A percentile compares a stretch with the other conserved stretches of the same genome.
These are phyloP conservation scores for Bellardia pandia DNA, from an alignment of 2,888 invertebrate genomes.

Conservation along the genomic window DNA sequence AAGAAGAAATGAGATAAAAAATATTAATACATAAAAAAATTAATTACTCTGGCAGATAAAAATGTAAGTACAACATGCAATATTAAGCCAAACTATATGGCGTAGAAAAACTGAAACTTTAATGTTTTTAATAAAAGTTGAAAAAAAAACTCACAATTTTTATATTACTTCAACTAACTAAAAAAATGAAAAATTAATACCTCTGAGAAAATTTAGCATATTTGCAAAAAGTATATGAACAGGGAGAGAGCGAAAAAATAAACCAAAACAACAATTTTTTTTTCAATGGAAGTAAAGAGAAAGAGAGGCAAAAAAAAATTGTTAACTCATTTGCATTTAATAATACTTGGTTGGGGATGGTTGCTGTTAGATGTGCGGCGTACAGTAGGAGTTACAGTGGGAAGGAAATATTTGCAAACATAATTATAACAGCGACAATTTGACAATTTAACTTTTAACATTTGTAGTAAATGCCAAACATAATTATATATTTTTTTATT, in stretches of 20 bases:
- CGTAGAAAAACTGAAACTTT: neutral
- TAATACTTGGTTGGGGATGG: conserved; percentile 41
- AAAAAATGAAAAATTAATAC: conserved; percentile 66
- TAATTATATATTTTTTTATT: too few species aligned
- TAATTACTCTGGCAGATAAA: neutral
- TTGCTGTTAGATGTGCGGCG: conserved; percentile 12
- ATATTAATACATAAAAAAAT: neutral
- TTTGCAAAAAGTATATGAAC: conserved; percentile 43
- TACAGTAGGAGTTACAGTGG: conserved; percentile 24
- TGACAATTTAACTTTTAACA: too few species aligned
- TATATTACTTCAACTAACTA: conserved; percentile 21
- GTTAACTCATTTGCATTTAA: conserved; percentile 68
- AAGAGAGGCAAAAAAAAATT: conserved; percentile 37
- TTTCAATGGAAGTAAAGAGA: conserved; percentile 8
- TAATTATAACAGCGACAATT: too few species aligned
- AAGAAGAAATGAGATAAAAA: neutral
- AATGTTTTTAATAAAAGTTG: conserved; percentile 1
- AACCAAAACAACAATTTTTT: neutral
- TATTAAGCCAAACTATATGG: neutral
- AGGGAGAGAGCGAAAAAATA: neutral
- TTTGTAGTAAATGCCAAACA: too few species aligned
- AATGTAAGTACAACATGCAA: neutral
- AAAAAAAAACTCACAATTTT: conserved; percentile 28
- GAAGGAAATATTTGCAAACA: neutral
- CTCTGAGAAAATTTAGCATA: conserved; percentile 68